These are phyloP conservation scores for Malurus alboscapulatus DNA, from an alignment of 2,113 vertebrate species.

Conservation along the genomic window DNA sequence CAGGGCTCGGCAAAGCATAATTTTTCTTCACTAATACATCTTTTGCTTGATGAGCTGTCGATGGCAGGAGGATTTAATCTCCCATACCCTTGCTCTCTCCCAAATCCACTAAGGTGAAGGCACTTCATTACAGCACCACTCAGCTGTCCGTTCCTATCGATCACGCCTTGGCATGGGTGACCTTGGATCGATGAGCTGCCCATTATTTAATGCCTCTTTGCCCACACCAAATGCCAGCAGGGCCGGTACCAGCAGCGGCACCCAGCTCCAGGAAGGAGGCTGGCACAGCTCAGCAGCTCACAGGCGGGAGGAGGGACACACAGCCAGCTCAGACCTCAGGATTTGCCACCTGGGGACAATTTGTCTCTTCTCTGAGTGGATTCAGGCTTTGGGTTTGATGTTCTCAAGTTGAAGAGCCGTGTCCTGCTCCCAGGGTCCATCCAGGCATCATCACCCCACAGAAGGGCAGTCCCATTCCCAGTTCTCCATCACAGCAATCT, in stretches of 20 bases:
- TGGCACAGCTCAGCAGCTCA: neutral
- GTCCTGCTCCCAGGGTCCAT: neutral
- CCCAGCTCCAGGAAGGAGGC: neutral
- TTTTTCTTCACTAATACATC: constrained; percentile 65
- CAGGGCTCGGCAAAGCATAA: neutral
- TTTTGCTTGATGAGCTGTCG: constrained; percentile 48
- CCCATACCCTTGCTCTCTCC: constrained; percentile 20
- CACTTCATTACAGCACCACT: constrained; percentile 74
- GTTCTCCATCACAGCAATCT: neutral
- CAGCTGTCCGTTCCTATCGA: constrained; percentile 73
- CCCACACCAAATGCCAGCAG: constrained; percentile 33
- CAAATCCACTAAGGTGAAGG: constrained; percentile 58
- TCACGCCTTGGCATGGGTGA: constrained; percentile 65
- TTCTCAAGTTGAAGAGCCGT: fast-evolving
- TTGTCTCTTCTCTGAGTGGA: neutral
- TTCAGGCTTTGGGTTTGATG: neutral
- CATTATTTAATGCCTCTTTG: constrained; percentile 64
- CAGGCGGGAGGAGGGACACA: neutral
- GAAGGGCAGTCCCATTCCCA: neutral
- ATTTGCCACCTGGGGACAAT: neutral
- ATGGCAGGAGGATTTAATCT: constrained; percentile 73
- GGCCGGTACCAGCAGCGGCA: neutral
- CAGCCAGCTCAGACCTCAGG: fast-evolving
- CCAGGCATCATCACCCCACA: fast-evolving
- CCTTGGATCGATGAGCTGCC: constrained; percentile 67